Base-by-base conservation (phyloP, 1,140 invertebrate genomes). In the Drosophila chauvacae region DNA sequence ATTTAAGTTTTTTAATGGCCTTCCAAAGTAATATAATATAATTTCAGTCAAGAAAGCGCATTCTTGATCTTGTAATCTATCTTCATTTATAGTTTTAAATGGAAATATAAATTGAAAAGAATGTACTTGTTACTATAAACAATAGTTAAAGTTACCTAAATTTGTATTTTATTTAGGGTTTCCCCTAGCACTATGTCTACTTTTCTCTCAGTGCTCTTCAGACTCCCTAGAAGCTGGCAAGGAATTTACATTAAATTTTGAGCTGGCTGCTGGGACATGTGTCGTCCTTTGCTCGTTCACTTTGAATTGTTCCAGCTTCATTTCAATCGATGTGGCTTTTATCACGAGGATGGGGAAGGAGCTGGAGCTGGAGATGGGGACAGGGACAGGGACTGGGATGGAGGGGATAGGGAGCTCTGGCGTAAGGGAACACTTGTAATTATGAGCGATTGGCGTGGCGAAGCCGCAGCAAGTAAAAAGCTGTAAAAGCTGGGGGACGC, bases 371-470 rank as follows among this genome's bases (percentile, higher is more conserved):
- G 33, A 4, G 14, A 13, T 14, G 26, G 9, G 28, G 35, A 23
- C 13, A 1, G 2, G 47, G 23, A 28, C 7, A 7, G 16, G 9
- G 23, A 23, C 23, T 11, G 3, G 47, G 45, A 14, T n/a, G 10
- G 16, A 3, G n/a, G 2, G 50, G 11, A 2, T 16, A 28, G 42
- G 3, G 26, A 50, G 42, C 53, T 39, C 28, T 26, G 68, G 33
- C 37, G n/a, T n/a, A 39, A 18, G 63, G 30, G 48, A 41, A 53
- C 48, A 56, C 42, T 65, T 45, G 61, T 76, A 76, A 76, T 76
- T 76, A 76, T 76, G 71, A 75, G 61, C 53, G 60, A 76, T 72
- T 76, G 58, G 69, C 37, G 69, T 39, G 28, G 64, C 20, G 59
- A 74, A 75, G 70, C 69, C 59, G 37, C 71, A 75, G 51, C 51